These are phyloP conservation scores for Antennarius maculatus DNA, from an alignment of 2,797 vertebrate species.

Conservation along the genomic window DNA sequence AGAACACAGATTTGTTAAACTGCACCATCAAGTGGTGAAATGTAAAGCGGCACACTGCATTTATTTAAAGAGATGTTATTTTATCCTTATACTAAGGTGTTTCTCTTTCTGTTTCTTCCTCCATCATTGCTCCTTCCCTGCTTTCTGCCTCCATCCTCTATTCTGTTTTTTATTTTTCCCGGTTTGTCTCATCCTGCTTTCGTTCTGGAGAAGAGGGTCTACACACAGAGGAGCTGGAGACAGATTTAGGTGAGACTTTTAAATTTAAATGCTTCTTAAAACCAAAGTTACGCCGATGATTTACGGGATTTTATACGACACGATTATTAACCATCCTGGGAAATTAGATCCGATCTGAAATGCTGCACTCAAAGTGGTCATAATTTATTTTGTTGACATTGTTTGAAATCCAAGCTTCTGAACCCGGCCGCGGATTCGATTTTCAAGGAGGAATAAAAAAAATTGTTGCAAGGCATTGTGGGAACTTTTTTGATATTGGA, in stretches of 20 bases:
- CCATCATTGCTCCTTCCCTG: constrained; percentile 39
- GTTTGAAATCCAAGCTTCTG: neutral
- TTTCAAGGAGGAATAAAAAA: constrained; percentile 1
- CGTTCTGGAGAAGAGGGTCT: constrained; percentile 99
- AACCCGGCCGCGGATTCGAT: neutral
- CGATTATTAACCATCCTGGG: neutral
- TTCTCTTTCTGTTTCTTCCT: constrained; percentile 33
- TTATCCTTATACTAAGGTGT: constrained; percentile 52
- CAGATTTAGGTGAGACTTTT: constrained; percentile 89
- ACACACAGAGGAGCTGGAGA: constrained; percentile 96
- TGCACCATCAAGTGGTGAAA: constrained; percentile 76
- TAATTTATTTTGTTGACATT: neutral
- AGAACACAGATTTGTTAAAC: constrained; percentile 49
- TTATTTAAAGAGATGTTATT: too few relatives aligned
- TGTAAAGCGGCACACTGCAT: constrained; percentile 11
- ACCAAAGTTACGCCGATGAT: neutral
- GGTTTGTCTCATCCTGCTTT: constrained; percentile 82
- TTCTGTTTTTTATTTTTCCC: constrained; percentile 56
- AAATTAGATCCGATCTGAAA: neutral
- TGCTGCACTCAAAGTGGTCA: neutral
- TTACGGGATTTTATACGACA: too few relatives aligned
- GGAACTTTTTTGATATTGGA: neutral
- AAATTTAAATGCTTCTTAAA: constrained; percentile 3
- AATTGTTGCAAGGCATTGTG: neutral
- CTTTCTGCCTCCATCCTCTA: constrained; percentile 81